Base-by-base conservation (phyloP, 1,140 invertebrate species). In the Muscidifurax raptorellus region DNA sequence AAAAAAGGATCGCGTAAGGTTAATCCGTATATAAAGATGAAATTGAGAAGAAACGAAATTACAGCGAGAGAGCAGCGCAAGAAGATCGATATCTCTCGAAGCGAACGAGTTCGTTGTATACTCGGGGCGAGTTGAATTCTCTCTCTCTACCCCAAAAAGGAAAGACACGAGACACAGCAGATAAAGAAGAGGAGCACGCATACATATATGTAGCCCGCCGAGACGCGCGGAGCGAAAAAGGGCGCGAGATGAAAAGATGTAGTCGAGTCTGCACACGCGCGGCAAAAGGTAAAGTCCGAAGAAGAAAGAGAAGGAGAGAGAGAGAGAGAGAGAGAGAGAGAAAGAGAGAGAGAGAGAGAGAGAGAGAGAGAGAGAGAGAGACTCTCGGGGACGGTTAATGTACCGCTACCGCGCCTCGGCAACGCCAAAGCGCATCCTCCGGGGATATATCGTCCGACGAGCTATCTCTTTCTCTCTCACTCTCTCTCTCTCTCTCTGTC, bases 351-450 rank as follows among this genome's bases (percentile, higher is more conserved):
- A 7, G 28, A 77, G 59, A 84, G 18, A 28, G 40, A 44, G 28
- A 28, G 30, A 32, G 36, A 77, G 74, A 78, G 52, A 77, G 10
- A 10, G 59, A 4, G 79, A 32, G 40, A 40, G 80, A 82, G n/a
- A 40, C 5, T 77, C 64, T 71, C 28, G 69, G 72, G 85, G 88
- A 89, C 88, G 88, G 88, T 89, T 89, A 89, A 88, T 87, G 85
- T 89, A 89, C 88, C 88, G 88, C 88, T 88, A 89, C 80, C 75
- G 83, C 66, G 69, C 15, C 52, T n/a, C 44, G 18, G 52, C 64
- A 76, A 47, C 67, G 32, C 47, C 67, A 66, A 80, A 86, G 27
- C 79, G 84, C 84, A 85, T 81, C 71, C 40, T 66, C 71, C 76
- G 74, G 36, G 75, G 22, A 80, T 15, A 80, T 67, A 13, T n/a